phyloP scores from a whole-genome alignment of 2,113 vertebrate species.

The Lampris megalopsis region DNA sequence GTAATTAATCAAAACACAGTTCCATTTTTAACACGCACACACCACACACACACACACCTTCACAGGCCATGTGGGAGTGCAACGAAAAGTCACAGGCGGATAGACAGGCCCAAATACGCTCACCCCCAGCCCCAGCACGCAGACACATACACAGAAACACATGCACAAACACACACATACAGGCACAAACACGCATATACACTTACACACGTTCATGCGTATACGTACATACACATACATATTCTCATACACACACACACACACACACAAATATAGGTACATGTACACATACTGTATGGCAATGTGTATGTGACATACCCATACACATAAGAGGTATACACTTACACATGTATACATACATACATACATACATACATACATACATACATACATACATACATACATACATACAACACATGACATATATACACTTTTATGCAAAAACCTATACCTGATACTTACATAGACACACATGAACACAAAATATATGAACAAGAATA shows the following conservation, averaged over 20 bases:
- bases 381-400: neutral
- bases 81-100: neutral
- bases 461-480: too few species aligned
- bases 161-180: neutral
- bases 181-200: neutral
- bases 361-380: neutral
- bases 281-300: neutral
- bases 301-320: neutral
- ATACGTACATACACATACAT: conserved; percentile 1
- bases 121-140: neutral
- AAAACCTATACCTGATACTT: too few species aligned
- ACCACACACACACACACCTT: conserved; percentile 16
- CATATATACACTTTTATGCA: neutral
- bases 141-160: neutral
- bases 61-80: neutral
- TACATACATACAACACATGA: neutral
- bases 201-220: neutral
- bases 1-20: conserved; percentile 18
- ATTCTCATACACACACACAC: neutral
- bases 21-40: neutral
- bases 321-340: neutral
- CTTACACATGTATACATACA: neutral
- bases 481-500: too few species aligned
- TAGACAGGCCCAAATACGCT: conserved; percentile 5
- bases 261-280: neutral